Evolutionary conservation across 2,888 invertebrate genomes (phyloP).

Genomic region (Sceliomorpha sp.): DNA sequence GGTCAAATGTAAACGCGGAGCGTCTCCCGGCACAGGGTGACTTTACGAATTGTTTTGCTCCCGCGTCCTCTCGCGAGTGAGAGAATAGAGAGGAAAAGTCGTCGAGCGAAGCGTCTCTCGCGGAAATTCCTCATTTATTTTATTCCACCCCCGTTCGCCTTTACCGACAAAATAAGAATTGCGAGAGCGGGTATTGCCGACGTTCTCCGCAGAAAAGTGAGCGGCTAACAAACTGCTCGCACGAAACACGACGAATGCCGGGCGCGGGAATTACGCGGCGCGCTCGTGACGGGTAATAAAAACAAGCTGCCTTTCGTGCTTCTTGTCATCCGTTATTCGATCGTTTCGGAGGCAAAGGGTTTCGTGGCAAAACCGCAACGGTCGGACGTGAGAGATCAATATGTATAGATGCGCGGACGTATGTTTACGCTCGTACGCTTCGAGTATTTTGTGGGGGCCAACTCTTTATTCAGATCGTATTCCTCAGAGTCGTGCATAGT

Average conservation of each 20-base stretch:
- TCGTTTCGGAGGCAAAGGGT: constrained; percentile 12
- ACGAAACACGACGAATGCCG: constrained; percentile 60
- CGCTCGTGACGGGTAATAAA: constrained; percentile 54
- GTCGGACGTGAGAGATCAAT: background rate
- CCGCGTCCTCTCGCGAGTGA: constrained; percentile 37
- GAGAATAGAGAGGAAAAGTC: constrained; percentile 42
- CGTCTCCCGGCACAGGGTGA: constrained; percentile 42
- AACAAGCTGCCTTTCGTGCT: constrained; percentile 18
- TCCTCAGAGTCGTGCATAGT: too few species aligned
- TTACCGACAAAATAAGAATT: constrained; percentile 52
- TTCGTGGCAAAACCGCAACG: background rate
- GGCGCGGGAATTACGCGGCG: constrained; percentile 57
- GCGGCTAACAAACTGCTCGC: constrained; percentile 63
- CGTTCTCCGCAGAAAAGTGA: constrained; percentile 60
- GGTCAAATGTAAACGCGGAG: constrained; percentile 65
- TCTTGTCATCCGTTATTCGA: constrained; percentile 42
- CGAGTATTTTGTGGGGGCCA: too few species aligned
- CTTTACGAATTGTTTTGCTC: constrained; percentile 54
- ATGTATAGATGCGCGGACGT: too few species aligned
- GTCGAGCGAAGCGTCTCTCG: constrained; percentile 44
- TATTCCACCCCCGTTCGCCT: constrained; percentile 46
- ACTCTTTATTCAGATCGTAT: too few species aligned
- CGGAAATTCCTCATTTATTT: constrained; percentile 68
- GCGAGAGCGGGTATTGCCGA: constrained; percentile 24
- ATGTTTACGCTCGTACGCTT: too few species aligned